phyloP scores from a whole-genome alignment of 2,113 vertebrate genomes.

The Mormyrus iriodes region DNA sequence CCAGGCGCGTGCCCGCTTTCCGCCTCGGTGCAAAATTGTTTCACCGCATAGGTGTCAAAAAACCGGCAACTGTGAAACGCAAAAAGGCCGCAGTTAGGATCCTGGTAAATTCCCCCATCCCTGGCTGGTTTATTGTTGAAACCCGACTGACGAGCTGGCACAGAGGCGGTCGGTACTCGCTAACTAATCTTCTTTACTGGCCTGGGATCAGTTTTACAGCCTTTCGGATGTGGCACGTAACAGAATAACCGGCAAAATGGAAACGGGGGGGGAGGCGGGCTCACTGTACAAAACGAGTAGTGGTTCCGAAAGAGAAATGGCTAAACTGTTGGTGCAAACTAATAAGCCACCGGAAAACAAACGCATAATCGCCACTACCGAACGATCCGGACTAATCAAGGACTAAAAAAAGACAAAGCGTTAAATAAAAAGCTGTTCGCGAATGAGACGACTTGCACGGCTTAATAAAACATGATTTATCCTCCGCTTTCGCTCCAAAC shows the following conservation, averaged over 20 bases:
- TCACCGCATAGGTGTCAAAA: neutral
- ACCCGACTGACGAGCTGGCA: neutral
- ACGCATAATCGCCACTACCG: neutral
- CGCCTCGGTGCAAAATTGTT: neutral
- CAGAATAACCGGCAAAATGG: neutral
- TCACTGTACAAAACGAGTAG: neutral
- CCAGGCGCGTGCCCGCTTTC: neutral
- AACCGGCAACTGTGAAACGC: neutral
- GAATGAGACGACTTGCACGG: neutral
- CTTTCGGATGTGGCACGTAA: neutral
- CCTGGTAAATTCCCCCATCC: neutral
- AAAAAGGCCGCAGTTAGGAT: neutral
- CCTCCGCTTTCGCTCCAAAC: neutral
- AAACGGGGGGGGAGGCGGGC: no score
- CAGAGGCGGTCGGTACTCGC: neutral
- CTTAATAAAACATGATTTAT: neutral
- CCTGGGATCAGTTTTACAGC: neutral
- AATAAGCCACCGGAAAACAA: neutral
- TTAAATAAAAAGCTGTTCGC: neutral
- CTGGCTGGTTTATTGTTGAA: neutral
- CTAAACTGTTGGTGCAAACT: neutral
- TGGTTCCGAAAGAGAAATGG: neutral
- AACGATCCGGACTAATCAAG: neutral
- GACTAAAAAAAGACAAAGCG: neutral
- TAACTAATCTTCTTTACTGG: neutral